Percentiles rank a stretch among this genome's conserved stretches.
Evolutionary conservation across 2,888 invertebrate species (phyloP).

Genomic region (Sphaerolaimus hirsutus): DNA sequence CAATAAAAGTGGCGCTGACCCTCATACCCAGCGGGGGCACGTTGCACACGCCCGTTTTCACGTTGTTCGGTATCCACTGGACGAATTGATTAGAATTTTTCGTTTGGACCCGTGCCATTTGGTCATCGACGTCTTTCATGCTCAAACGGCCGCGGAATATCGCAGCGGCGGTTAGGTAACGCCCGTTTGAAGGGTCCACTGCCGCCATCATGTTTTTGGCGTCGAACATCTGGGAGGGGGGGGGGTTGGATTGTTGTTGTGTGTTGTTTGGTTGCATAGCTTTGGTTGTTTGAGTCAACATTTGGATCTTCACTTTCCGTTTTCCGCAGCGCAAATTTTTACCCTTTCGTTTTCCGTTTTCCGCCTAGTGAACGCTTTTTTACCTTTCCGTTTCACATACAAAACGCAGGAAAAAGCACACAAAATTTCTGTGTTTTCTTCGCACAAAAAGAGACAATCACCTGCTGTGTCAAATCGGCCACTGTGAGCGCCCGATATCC

Average conservation of each 20-base stretch:
- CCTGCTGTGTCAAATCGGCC: conserved; percentile 44
- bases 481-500: conserved; percentile 38
- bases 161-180: conserved; percentile 36
- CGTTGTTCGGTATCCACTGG: conserved; percentile 73
- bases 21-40: conserved; percentile 61
- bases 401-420: no score
- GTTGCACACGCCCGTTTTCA: conserved; percentile 71
- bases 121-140: conserved; percentile 42
- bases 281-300: no score
- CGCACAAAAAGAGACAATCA: no score
- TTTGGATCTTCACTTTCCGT: no score
- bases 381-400: no score
- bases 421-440: no score
- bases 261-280: no score
- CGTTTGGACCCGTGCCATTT: conserved; percentile 80
- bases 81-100: conserved; percentile 66
- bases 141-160: conserved; percentile 29
- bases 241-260: no score
- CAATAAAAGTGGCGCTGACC: conserved; percentile 71
- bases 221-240: conserved; percentile 45
- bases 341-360: no score
- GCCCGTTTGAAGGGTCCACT: conserved; percentile 30
- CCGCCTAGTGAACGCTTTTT: no score
- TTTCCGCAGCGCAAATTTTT: no score
- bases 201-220: conserved; percentile 34